Percentiles rank a stretch among this genome's conserved stretches.
phyloP scores from a whole-genome alignment of 2,888 invertebrate species.

The Mimas tiliae region DNA sequence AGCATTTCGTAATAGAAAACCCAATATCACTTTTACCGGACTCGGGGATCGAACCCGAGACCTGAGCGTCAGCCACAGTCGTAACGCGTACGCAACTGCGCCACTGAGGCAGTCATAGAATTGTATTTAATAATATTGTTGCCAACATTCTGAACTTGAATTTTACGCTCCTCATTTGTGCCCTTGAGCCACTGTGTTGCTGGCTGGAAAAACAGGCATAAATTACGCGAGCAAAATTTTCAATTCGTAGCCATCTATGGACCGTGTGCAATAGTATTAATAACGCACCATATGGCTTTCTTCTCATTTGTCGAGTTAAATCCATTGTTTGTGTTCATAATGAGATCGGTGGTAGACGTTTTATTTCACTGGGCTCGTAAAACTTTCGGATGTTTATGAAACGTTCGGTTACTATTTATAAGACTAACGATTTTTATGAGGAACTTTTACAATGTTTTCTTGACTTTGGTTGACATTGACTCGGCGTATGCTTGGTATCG shows the following conservation, averaged over 20 bases:
- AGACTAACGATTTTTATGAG: conserved; percentile 29
- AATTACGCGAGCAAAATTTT: neutral
- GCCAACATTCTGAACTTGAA: no score
- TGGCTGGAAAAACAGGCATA: neutral
- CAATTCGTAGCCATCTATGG: conserved; percentile 5
- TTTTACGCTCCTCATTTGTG: neutral
- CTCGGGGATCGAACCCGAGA: no score
- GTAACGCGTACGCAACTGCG: no score
- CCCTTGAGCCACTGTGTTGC: no score
- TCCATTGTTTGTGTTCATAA: conserved; percentile 32
- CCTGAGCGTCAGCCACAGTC: no score
- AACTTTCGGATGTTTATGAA: conserved; percentile 28
- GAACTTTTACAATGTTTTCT: conserved; percentile 24
- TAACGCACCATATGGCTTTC: conserved; percentile 33
- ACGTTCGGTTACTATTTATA: conserved; percentile 32
- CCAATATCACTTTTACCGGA: no score
- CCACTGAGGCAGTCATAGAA: no score
- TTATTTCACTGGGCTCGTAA: conserved; percentile 32
- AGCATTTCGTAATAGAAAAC: no score
- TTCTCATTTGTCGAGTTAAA: conserved; percentile 30
- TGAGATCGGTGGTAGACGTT: conserved; percentile 28
- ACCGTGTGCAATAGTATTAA: conserved; percentile 26
- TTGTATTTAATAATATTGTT: no score
- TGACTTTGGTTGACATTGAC: conserved; percentile 29
- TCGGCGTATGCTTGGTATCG: conserved; percentile 7